phyloP scores from a whole-genome alignment of 1,140 invertebrate genomes.

The Ladona fulva region DNA sequence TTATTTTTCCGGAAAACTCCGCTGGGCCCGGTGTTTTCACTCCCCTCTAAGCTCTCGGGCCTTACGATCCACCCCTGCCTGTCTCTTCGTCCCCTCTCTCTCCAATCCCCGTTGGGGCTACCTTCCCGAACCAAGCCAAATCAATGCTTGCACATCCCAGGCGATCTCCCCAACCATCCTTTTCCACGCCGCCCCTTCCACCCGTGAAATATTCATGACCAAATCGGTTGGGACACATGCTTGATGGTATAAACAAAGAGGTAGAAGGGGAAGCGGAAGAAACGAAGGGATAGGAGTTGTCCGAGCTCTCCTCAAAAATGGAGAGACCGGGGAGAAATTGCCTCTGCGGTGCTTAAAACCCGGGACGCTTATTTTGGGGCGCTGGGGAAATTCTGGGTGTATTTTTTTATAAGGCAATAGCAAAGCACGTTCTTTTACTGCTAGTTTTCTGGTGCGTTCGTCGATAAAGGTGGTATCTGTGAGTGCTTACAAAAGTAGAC shows the following conservation, averaged over 20 bases:
- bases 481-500: too few relatives aligned
- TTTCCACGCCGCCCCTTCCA: neutral
- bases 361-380: too few relatives aligned
- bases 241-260: neutral
- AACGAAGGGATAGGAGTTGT: neutral
- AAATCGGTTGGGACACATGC: neutral
- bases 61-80: neutral
- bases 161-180: neutral
- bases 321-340: neutral
- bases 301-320: neutral
- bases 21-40: too few relatives aligned
- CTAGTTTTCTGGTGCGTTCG: too few relatives aligned
- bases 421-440: too few relatives aligned
- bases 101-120: neutral
- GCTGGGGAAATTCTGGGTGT: too few relatives aligned
- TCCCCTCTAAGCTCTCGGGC: too few relatives aligned
- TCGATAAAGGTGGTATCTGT: too few relatives aligned
- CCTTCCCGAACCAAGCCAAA: neutral
- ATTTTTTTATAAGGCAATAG: too few relatives aligned
- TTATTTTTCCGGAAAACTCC: too few relatives aligned
- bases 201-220: constrained; percentile 2
- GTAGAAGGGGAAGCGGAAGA: neutral
- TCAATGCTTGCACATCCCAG: neutral
- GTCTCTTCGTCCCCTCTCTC: neutral
- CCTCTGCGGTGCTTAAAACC: too few relatives aligned